Evolutionary conservation across 2,888 invertebrate genomes (phyloP), one percentile per base, ranked within the genome.

Genomic region (Panzeria rudis): DNA sequence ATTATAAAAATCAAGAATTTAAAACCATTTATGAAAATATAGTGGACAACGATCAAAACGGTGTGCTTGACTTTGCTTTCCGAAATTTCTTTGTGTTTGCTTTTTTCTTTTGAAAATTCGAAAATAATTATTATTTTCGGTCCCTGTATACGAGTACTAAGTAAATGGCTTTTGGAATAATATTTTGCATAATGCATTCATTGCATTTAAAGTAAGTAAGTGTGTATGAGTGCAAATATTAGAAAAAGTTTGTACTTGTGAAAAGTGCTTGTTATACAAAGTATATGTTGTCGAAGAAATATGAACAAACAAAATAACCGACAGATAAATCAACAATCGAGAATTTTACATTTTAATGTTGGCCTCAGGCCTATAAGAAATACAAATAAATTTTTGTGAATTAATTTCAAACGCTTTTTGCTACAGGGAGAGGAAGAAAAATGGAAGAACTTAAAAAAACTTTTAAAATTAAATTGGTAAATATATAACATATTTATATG

Each of bases 391-490:
- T 47, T 50, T 62, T 72, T 38, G 11, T 11, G 3, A 25, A 8
- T 47, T 3, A 44, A 20, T 32, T 44, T 23, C n/a, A 29, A 44
- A 29, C 9, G 25, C 35, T 8, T 25, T 44, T 13, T 15, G 11
- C 41, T 47, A 32, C 20, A 84, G 56, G 13, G 13, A n/a, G 9
- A 52, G 6, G 11, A 11, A n/a, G 13, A 1, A 7, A 23, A 15
- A 59, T n/a, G 13, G 11, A 52, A 3, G 15, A 11, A 17, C 15
- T 59, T 52, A 11, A 41, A 52, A 68, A 78, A 54, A 54, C 44
- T 61, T 7, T 35, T 78, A 72, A 77, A 73, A 78, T 69, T 41
- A 78, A 83, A 78, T 73, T 78, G 52, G 68, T 35, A 68, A 78
- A 75, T 68, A 69, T 69, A 73, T 73, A 68, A 32, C 9, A 17